Evolutionary conservation across 2,888 invertebrate genomes (phyloP).

Genomic region (Xylophagus ater): DNA sequence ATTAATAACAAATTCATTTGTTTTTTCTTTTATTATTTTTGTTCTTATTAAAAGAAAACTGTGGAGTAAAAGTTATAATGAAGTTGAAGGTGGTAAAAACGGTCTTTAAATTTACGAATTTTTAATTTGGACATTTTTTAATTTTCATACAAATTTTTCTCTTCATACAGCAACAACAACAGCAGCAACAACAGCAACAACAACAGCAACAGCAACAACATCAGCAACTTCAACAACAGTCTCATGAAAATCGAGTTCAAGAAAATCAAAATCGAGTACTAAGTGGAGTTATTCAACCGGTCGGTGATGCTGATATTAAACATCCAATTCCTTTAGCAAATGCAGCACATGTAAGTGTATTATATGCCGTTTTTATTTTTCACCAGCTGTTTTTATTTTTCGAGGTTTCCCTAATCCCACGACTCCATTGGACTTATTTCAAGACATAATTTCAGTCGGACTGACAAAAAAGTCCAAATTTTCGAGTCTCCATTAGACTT

Average conservation of each 20-base stretch:
- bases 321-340: conserved; percentile 29
- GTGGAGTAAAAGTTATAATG: no score
- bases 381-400: no score
- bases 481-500: no score
- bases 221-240: conserved; percentile 24
- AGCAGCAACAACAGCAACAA: conserved; percentile 2
- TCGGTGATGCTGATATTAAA: conserved; percentile 21
- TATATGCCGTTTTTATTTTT: not conserved
- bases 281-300: conserved; percentile 21
- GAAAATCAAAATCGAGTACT: conserved; percentile 26
- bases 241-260: conserved; percentile 23
- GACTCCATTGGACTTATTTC: no score
- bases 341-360: conserved; percentile 50
- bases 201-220: conserved; percentile 16
- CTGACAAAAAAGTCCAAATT: no score
- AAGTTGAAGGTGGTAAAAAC: no score
- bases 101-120: no score
- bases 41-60: no score
- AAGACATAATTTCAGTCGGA: no score
- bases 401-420: no score
- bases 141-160: no score
- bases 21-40: not conserved
- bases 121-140: no score
- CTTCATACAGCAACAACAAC: not conserved
- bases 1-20: not conserved